Conservation (phyloP, 2,797 vertebrate genomes). For the Heteromormyrus szaboi region DNA sequence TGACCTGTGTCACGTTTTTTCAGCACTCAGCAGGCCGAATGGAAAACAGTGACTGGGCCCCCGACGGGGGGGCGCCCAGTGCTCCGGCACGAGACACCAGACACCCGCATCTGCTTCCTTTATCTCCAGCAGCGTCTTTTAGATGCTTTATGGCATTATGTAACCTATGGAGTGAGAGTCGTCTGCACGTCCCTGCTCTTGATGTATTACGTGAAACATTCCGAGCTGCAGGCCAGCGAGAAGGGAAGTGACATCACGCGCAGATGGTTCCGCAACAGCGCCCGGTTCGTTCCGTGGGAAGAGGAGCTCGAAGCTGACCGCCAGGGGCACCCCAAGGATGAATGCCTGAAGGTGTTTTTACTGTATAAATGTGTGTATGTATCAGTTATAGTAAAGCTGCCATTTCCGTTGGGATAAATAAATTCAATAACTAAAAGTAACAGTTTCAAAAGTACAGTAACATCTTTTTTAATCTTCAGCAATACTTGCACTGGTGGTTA, state of each 20-base stretch:
- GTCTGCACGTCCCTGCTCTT: background rate
- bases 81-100: background rate
- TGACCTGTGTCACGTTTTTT: slow-evolving; percentile 27
- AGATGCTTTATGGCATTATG: background rate
- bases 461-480: background rate
- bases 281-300: background rate
- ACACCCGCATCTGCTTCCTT: background rate
- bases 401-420: background rate
- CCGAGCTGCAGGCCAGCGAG: background rate
- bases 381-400: background rate
- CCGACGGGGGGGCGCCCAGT: background rate
- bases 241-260: background rate
- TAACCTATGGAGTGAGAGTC: background rate
- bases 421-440: background rate
- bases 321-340: background rate
- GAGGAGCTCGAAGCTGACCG: background rate
- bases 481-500: background rate
- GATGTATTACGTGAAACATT: background rate
- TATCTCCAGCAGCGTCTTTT: background rate
- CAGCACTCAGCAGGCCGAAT: background rate
- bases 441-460: background rate
- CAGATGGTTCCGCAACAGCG: background rate
- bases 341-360: background rate
- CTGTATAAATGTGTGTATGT: background rate
- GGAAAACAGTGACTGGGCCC: background rate